Conservation (phyloP, 2,797 vertebrate species). For the Sebastes goodei region DNA sequence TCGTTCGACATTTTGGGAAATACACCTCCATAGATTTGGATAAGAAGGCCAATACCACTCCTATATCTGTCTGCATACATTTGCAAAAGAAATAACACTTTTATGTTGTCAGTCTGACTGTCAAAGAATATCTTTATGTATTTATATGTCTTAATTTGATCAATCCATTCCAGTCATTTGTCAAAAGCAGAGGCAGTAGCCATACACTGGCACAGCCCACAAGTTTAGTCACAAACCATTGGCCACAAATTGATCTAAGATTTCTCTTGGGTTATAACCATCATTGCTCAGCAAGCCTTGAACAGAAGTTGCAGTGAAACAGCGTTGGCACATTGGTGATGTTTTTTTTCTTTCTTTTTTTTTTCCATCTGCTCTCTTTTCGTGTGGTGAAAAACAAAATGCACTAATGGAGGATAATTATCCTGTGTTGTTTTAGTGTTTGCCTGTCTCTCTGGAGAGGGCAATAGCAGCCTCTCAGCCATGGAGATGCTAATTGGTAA, state of each 20-base stretch:
- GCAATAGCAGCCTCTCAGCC: conserved; percentile 51
- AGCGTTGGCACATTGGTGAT: conserved; percentile 10
- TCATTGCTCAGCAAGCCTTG: conserved; percentile 39
- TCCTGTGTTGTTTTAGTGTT: conserved; percentile 64
- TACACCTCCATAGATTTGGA: neutral
- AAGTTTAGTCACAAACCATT: conserved; percentile 18
- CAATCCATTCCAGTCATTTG: neutral
- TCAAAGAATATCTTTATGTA: neutral
- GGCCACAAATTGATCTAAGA: conserved; percentile 32
- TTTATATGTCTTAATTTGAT: neutral
- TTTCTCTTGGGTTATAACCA: conserved; percentile 30
- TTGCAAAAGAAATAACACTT: neutral
- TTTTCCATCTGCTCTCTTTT: conserved; percentile 51
- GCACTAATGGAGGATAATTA: conserved; percentile 71
- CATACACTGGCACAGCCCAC: neutral
- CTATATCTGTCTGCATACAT: neutral
- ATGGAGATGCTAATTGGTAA: conserved; percentile 62
- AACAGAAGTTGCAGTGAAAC: conserved; percentile 42
- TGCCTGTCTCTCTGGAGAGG: conserved; percentile 55
- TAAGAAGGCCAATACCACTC: neutral
- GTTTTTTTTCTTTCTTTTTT: neutral
- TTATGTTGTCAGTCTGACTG: neutral
- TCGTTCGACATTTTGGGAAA: neutral
- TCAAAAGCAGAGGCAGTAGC: neutral
- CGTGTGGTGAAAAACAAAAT: conserved; percentile 67